Conservation (phyloP, 2,113 vertebrate species). For the Gasterosteus aculeatus region DNA sequence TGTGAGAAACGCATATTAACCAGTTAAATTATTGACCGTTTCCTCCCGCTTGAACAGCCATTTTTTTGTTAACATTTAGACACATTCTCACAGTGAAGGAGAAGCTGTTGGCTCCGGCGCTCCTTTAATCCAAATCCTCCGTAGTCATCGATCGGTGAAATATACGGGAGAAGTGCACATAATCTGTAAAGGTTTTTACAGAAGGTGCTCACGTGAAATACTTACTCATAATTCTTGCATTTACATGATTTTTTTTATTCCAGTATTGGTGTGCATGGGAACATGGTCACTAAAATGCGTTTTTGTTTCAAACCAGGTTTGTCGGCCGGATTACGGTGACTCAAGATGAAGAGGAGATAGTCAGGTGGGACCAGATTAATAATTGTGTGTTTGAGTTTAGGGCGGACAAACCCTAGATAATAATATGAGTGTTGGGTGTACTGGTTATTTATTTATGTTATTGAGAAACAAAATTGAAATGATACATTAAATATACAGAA, state of each 20-base stretch:
- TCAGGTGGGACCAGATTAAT: conserved; percentile 83
- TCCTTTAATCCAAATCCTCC: not conserved
- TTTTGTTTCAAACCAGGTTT: conserved; percentile 83
- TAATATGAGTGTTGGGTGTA: not conserved
- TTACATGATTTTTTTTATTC: not conserved
- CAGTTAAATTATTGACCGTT: not conserved
- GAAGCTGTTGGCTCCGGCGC: not conserved
- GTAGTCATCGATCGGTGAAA: not conserved
- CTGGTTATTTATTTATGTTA: not conserved
- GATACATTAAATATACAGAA: not conserved
- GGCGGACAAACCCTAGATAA: not conserved
- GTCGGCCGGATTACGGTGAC: conserved; percentile 93
- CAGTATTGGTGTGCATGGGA: not conserved
- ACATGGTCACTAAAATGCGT: not conserved
- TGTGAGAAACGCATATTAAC: not conserved
- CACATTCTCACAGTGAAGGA: not conserved
- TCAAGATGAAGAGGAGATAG: conserved; percentile 91
- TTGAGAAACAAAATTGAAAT: not conserved
- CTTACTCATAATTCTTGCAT: not conserved
- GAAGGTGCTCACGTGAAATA: too few species aligned
- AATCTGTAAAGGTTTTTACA: too few species aligned
- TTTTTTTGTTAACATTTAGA: not conserved
- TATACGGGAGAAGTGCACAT: not conserved
- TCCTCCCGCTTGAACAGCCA: not conserved
- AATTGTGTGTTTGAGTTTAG: not conserved